Evolutionary conservation across 2,888 invertebrate species (phyloP), one percentile per base, ranked within the genome.

Genomic region (Idaea dimidiata): DNA sequence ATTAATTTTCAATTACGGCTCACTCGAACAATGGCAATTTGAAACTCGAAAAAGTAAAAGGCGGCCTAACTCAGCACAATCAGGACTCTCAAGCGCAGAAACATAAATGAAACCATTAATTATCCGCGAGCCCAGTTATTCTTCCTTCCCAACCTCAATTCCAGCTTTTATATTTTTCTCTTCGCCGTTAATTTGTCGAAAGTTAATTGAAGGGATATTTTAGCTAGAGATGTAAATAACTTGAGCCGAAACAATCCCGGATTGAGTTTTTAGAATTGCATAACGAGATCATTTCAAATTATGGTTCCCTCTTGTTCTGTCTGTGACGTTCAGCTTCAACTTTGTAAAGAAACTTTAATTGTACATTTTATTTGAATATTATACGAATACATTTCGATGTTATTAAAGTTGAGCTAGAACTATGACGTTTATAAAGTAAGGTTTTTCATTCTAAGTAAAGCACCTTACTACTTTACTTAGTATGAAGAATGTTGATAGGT

Each of bases 101-200:
- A 89, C 89, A 90, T 89, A 91, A 92, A 92, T 91, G 90, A 89
- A 89, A 89, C 88, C 90, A 91, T 92, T 91, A 91, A 91, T 92
- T 92, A 91, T 90, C 88, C 89, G 82, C 80, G 87, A 86, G 84
- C 85, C 83, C 83, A 84, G 87, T 89, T 89, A 88, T 89, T 89
- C 84, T 85, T 83, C 81, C 81, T 79, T 77, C 76, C 71, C 72
- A 71, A 64, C 66, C 75, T 75, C 68, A 70, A 71, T 70, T 73
- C 77, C 73, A 71, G 76, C 82, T 78, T 83, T 86, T 85, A 83
- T 87, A 83, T 86, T 83, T 85, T 84, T 87, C 82, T 83, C 81
- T 75, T 79, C 83, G 78, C 79, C 82, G 86, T 83, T 87, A 84
- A 88, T 86, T 87, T 86, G 84, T 84, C 84, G 81, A 87, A 87